Conservation (phyloP, 2,113 vertebrate species). For the Hyla sarda region DNA sequence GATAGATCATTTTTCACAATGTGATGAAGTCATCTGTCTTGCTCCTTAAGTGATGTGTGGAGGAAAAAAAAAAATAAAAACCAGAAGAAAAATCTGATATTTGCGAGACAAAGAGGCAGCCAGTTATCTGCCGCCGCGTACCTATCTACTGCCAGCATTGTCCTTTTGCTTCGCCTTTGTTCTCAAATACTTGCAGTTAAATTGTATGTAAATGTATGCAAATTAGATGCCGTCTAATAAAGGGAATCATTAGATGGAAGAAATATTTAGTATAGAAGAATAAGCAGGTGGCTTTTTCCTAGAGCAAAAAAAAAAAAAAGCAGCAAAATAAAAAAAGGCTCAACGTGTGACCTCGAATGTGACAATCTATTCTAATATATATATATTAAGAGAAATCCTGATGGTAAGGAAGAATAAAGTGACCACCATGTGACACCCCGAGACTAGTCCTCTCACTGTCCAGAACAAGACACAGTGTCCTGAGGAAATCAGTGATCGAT, state of each 20-base stretch:
- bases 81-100: conserved; percentile 68
- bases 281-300: conserved; percentile 79
- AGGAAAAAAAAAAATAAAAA: conserved; percentile 41
- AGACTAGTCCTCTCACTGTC: no score
- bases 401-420: background rate
- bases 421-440: no score
- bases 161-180: conserved; percentile 84
- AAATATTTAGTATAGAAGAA: conserved; percentile 83
- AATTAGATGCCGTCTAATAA: conserved; percentile 87
- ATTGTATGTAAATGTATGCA: conserved; percentile 88
- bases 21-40: conserved; percentile 80
- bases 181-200: conserved; percentile 84
- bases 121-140: conserved; percentile 76
- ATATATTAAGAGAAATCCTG: background rate
- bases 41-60: conserved; percentile 75
- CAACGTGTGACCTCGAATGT: background rate
- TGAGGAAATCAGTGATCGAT: no score
- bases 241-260: conserved; percentile 87
- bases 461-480: no score
- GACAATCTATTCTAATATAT: background rate
- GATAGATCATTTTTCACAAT: conserved; percentile 74
- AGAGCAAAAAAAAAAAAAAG: conserved; percentile 75
- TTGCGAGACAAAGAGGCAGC: conserved; percentile 80
- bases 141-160: conserved; percentile 79
- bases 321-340: conserved; percentile 42